Conservation (phyloP, 1,140 invertebrate genomes). For the Cotesia typhae region DNA sequence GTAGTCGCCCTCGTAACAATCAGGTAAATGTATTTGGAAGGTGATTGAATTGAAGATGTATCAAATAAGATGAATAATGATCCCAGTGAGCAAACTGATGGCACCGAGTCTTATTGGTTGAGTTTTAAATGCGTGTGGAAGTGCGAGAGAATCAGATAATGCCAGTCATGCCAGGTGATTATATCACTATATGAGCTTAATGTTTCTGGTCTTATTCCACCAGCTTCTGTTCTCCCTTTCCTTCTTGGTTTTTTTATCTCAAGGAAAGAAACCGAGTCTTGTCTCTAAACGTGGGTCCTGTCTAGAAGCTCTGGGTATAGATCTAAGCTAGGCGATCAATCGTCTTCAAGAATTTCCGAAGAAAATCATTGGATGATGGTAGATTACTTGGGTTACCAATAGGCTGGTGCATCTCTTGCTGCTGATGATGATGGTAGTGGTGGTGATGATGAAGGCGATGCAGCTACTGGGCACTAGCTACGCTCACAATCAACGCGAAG, state of each 20-base stretch:
- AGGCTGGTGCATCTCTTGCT: no score
- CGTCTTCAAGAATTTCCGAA: no score
- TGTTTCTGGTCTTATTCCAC: conserved; percentile 65
- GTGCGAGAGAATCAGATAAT: conserved; percentile 64
- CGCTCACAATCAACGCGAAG: no score
- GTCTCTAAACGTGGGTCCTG: no score
- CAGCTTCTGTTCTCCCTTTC: conserved; percentile 47
- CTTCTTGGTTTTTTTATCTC: conserved; percentile 15
- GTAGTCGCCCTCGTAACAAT: background rate
- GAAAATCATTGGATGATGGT: no score
- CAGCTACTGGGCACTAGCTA: no score
- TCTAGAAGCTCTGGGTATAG: no score
- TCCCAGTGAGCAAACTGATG: conserved; percentile 33
- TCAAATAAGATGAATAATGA: conserved; percentile 66
- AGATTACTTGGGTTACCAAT: no score
- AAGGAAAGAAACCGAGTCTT: no score
- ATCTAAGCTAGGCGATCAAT: no score
- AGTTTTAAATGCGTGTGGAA: conserved; percentile 43
- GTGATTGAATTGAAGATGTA: conserved; percentile 67
- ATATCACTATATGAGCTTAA: conserved; percentile 65
- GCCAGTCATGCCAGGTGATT: conserved; percentile 67
- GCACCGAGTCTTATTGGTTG: conserved; percentile 29
- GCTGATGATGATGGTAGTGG: background rate
- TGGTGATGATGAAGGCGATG: no score
- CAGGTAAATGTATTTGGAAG: conserved; percentile 19